These are phyloP conservation scores for Caenorhabditis sulstoni DNA, from an alignment of 2,888 invertebrate genomes.

Conservation along the genomic window DNA sequence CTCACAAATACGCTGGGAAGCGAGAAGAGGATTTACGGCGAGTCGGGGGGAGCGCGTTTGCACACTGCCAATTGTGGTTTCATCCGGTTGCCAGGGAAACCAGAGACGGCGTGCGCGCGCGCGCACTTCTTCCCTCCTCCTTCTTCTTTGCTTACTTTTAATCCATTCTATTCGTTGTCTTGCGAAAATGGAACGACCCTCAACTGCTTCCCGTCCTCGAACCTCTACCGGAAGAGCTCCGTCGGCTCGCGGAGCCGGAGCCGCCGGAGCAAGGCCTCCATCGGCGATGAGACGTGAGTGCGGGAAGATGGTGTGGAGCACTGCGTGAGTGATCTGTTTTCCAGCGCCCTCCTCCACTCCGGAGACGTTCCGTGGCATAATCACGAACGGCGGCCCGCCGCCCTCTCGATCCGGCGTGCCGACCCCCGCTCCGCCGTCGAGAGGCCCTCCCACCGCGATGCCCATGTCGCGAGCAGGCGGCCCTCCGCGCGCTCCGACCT, in stretches of 20 bases:
- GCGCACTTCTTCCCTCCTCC: too few relatives aligned
- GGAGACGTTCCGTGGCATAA: too few relatives aligned
- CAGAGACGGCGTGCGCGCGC: not conserved
- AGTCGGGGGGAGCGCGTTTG: not conserved
- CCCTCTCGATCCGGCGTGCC: conserved; percentile 33
- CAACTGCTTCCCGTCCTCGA: conserved; percentile 70
- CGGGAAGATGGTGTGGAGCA: not conserved
- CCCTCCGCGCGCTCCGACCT: conserved; percentile 36
- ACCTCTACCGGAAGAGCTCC: conserved; percentile 67
- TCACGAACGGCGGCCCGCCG: too few relatives aligned
- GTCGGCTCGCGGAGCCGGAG: conserved; percentile 43
- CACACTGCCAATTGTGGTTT: not conserved
- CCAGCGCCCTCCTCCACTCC: too few relatives aligned
- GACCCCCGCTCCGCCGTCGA: conserved; percentile 39
- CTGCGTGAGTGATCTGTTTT: too few relatives aligned
- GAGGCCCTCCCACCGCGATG: conserved; percentile 31
- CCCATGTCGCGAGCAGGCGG: conserved; percentile 42
- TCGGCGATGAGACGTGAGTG: conserved; percentile 45
- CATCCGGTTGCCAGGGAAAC: conserved; percentile 18
- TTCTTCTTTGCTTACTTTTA: too few relatives aligned
- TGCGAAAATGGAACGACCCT: conserved; percentile 67
- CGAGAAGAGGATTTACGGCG: too few relatives aligned
- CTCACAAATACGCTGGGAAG: too few relatives aligned
- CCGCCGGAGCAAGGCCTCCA: conserved; percentile 50
- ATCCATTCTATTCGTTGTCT: too few relatives aligned